Evolutionary conservation across 2,797 vertebrate genomes (phyloP).

Genomic region (Anabacerthia variegaticeps): DNA sequence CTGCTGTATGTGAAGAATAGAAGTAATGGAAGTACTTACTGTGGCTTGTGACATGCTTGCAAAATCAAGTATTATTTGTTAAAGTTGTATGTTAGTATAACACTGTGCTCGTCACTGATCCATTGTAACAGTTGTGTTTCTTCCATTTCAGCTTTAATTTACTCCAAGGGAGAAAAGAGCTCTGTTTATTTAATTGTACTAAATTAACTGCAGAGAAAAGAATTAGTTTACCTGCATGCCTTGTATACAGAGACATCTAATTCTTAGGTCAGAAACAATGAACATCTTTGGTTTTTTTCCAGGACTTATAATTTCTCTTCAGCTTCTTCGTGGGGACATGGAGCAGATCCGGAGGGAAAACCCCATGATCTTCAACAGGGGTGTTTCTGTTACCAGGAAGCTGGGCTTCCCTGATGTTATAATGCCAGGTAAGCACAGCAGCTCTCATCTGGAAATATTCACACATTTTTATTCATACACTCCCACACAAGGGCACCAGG

Average conservation of each 20-base stretch:
- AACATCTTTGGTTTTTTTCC: constrained; percentile 7
- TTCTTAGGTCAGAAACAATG: constrained; percentile 17
- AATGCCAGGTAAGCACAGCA: constrained; percentile 86
- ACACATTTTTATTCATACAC: not conserved
- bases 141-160: not conserved
- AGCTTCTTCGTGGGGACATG: constrained; percentile 91
- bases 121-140: not conserved
- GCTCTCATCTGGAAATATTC: not conserved
- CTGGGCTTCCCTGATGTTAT: constrained; percentile 94
- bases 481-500: not conserved
- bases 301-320: constrained; percentile 94
- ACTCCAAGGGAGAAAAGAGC: not conserved
- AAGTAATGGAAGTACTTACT: not conserved
- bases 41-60: not conserved
- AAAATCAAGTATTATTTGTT: not conserved
- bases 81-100: not conserved
- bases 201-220: not conserved
- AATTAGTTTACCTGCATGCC: not conserved
- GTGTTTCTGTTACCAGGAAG: constrained; percentile 88
- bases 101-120: not conserved
- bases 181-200: not conserved
- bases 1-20: not conserved
- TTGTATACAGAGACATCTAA: not conserved
- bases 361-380: constrained; percentile 87
- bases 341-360: constrained; percentile 91